Conservation (phyloP, 2,113 vertebrate genomes). For the Triplophysa tibetana region DNA sequence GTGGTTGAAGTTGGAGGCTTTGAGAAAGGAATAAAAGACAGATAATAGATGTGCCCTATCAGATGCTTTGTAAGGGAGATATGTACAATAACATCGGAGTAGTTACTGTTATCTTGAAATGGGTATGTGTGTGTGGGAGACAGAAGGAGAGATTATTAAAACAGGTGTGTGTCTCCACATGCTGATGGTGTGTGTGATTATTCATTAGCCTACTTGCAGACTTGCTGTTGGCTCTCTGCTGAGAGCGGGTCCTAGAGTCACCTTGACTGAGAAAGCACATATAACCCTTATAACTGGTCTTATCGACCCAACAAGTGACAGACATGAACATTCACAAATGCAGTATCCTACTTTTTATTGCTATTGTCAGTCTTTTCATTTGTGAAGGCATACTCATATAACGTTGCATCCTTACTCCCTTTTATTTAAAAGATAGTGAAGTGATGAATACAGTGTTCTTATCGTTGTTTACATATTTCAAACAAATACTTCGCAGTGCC, state of each 20-base stretch:
- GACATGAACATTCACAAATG: neutral
- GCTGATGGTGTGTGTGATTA: slow-evolving; percentile 58
- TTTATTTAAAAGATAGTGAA: neutral
- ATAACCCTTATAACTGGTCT: slow-evolving; percentile 43
- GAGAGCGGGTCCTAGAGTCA: slow-evolving; percentile 57
- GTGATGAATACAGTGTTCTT: too few relatives aligned
- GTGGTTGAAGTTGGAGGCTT: slow-evolving; percentile 10
- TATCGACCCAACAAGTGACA: neutral
- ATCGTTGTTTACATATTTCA: too few relatives aligned
- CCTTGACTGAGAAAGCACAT: slow-evolving; percentile 57
- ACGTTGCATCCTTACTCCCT: neutral
- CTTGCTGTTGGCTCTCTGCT: slow-evolving; percentile 43
- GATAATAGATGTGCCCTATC: slow-evolving; percentile 42
- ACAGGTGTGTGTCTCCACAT: slow-evolving; percentile 45
- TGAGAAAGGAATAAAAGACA: slow-evolving; percentile 26
- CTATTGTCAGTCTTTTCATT: neutral
- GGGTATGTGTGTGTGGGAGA: slow-evolving; percentile 17
- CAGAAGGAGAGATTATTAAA: slow-evolving; percentile 36
- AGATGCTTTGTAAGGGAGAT: slow-evolving; percentile 31
- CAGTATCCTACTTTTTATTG: neutral
- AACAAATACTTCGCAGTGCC: too few relatives aligned
- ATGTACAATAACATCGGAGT: neutral
- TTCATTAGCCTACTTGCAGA: slow-evolving; percentile 49
- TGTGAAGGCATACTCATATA: neutral
- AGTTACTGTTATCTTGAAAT: slow-evolving; percentile 24